Percentiles rank a stretch among this genome's conserved stretches.
Conservation (phyloP, 2,888 invertebrate genomes). For the Leptinotarsa juncta region DNA sequence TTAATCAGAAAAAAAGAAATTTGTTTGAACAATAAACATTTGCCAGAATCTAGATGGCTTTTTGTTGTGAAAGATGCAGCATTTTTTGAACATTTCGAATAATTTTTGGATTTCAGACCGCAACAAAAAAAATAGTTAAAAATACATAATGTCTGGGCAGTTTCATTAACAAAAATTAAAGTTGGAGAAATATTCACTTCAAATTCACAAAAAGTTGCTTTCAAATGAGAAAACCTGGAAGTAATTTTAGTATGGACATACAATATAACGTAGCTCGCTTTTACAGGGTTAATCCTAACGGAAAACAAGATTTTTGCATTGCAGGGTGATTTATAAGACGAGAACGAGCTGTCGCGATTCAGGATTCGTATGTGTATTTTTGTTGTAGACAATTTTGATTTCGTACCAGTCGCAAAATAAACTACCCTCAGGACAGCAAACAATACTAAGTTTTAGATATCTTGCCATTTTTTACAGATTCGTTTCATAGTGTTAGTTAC, state of each 20-base stretch:
- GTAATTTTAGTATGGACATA: too few relatives aligned
- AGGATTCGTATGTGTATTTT: conserved; percentile 3
- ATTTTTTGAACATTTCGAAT: too few relatives aligned
- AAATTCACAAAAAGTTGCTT: too few relatives aligned
- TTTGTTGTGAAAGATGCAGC: too few relatives aligned
- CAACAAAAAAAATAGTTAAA: too few relatives aligned
- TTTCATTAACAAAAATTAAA: too few relatives aligned
- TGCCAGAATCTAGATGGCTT: too few relatives aligned
- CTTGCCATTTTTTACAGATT: conserved; percentile 48
- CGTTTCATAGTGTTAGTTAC: conserved; percentile 44
- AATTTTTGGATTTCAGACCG: too few relatives aligned
- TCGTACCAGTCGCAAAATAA: conserved; percentile 37
- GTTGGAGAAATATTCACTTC: too few relatives aligned
- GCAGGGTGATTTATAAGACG: conserved; percentile 6
- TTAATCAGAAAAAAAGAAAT: too few relatives aligned
- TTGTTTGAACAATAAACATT: background rate
- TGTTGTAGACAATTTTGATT: conserved; percentile 25
- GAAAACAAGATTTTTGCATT: background rate
- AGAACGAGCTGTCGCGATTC: conserved; percentile 19
- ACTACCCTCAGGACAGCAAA: conserved; percentile 47
- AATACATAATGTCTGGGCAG: too few relatives aligned
- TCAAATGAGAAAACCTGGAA: too few relatives aligned
- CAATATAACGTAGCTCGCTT: background rate
- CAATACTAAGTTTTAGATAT: conserved; percentile 43
- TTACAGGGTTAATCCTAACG: conserved; percentile 1